Evolutionary conservation across 2,797 vertebrate species (phyloP).

Genomic region (Eospalax fontanierii): DNA sequence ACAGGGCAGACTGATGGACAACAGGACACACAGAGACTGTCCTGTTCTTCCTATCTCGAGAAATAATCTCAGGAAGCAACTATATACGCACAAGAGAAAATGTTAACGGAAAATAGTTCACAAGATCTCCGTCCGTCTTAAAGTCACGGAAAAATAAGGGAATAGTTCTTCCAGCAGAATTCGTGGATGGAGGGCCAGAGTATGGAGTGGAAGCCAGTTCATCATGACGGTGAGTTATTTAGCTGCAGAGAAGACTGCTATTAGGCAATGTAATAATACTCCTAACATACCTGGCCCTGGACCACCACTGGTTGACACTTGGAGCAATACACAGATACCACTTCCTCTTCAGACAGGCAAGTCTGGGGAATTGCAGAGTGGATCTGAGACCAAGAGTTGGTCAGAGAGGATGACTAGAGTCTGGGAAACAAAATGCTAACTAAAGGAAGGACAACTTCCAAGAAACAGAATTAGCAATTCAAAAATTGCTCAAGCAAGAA

Average conservation of each 20-base stretch:
- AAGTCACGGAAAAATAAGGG: slow-evolving; percentile 56
- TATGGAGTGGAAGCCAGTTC: slow-evolving; percentile 7
- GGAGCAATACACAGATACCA: neutral
- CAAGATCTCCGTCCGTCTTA: neutral
- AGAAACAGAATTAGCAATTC: slow-evolving; percentile 34
- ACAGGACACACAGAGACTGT: slow-evolving; percentile 37
- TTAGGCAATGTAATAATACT: neutral
- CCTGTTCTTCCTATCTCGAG: slow-evolving; percentile 59
- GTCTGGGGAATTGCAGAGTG: neutral
- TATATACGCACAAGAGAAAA: slow-evolving; percentile 60
- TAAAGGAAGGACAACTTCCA: slow-evolving; percentile 63
- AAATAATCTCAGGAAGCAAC: slow-evolving; percentile 67
- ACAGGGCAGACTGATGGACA: slow-evolving; percentile 40
- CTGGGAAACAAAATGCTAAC: slow-evolving; percentile 68
- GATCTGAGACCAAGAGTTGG: slow-evolving; percentile 60
- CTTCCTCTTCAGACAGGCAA: slow-evolving; percentile 65
- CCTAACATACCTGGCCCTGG: slow-evolving; percentile 61
- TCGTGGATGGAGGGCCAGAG: slow-evolving; percentile 43
- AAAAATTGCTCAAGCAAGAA: slow-evolving; percentile 65
- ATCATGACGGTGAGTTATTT: slow-evolving; percentile 42
- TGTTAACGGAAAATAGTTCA: slow-evolving; percentile 55
- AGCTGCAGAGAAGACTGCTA: slow-evolving; percentile 66
- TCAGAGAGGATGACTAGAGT: slow-evolving; percentile 65
- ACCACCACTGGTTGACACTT: slow-evolving; percentile 43
- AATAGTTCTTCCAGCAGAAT: slow-evolving; percentile 22